Percentiles rank a stretch among this genome's conserved stretches.
Conservation (phyloP, 2,113 vertebrate genomes). For the Hemiprocne comata region DNA sequence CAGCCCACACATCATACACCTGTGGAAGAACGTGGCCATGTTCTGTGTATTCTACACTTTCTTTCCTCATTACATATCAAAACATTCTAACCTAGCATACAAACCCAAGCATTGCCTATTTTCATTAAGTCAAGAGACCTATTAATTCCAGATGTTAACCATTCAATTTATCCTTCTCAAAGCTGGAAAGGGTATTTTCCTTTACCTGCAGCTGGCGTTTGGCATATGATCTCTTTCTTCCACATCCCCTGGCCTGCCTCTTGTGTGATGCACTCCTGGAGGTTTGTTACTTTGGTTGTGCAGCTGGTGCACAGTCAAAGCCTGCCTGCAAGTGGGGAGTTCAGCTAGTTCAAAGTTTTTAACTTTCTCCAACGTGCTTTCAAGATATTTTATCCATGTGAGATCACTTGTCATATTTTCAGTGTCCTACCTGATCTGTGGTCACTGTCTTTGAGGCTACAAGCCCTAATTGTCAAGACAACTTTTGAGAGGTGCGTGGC, state of each 20-base stretch:
- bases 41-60: background rate
- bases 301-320: background rate
- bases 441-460: background rate
- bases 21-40: background rate
- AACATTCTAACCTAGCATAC: background rate
- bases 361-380: background rate
- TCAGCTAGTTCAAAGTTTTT: background rate
- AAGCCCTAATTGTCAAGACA: background rate
- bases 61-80: slow-evolving; percentile 27
- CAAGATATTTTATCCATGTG: background rate
- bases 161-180: background rate
- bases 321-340: background rate
- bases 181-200: background rate
- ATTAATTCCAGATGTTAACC: slow-evolving; percentile 37
- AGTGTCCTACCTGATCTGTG: accelerated
- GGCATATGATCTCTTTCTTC: background rate
- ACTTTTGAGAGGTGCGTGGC: background rate
- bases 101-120: background rate
- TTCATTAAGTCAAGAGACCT: slow-evolving; percentile 9
- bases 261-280: background rate
- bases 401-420: background rate
- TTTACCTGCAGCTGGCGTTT: background rate
- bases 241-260: background rate
- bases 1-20: slow-evolving; percentile 16
- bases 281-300: background rate